Conservation (phyloP, 1,140 invertebrate genomes). For the Ceratitis capitata region DNA sequence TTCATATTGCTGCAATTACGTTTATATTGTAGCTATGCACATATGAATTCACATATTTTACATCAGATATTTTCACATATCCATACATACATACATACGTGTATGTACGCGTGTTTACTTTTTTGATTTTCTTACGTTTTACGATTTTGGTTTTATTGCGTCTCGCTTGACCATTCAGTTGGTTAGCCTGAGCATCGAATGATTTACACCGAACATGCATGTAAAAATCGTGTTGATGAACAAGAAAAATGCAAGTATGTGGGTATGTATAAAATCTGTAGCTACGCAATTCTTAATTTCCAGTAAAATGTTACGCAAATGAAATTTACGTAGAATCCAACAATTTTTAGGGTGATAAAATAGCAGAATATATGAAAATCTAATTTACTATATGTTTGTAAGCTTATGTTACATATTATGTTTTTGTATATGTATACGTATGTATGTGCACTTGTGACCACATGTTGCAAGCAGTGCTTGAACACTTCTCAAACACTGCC, state of each 20-base stretch:
- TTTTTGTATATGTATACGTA: background rate
- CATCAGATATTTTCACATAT: no score
- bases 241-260: no score
- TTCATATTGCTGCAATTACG: constrained; percentile 7
- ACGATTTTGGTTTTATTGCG: no score
- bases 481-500: background rate
- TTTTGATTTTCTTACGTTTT: no score
- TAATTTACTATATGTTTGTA: background rate
- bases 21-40: no score
- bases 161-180: no score
- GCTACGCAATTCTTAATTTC: no score
- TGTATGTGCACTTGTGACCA: background rate
- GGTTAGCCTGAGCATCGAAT: no score
- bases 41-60: background rate
- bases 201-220: no score
- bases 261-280: no score
- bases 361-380: background rate
- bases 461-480: constrained; percentile 5
- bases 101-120: no score
- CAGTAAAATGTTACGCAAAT: background rate
- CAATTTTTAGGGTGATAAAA: background rate
- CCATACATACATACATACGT: background rate
- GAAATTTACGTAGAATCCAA: background rate
- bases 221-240: no score
- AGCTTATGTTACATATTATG: background rate